Evolutionary conservation across 2,113 vertebrate genomes (phyloP), one percentile per base, ranked within the genome.

Genomic region (Poecilia latipinna): DNA sequence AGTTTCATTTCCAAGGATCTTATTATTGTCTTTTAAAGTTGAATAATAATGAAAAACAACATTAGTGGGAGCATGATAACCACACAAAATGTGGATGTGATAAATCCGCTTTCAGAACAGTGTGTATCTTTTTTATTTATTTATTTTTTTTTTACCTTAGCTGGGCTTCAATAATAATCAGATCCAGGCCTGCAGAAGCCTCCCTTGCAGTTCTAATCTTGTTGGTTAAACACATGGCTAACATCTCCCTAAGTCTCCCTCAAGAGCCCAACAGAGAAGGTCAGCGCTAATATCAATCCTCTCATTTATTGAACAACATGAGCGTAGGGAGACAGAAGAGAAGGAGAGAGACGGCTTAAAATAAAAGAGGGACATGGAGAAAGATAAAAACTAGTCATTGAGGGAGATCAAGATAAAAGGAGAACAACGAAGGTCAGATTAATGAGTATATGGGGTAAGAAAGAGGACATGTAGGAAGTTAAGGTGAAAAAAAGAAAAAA

Each of bases 211-310:
- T 68, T 61, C 75, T 88, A 85, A 91, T 90, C 84, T 80, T 80
- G 83, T 80, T 91, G 82, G 90, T 86, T 91, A 90, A 90, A 89
- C 88, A 90, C 82, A 82, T 67, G 67, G 83, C 75, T 80, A 85
- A 86, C 85, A 89, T 83, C 68, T 71, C 69, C 72, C 74, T 72
- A 70, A 91, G 87, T 79, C 82, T 73, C 87, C 77, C 87, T 83
- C 63, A 13, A 77, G 86, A 79, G 84, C 77, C 74, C 70, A 82
- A 82, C 75, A 85, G 60, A 79, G 90, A 91, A 93, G 91, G 91
- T 93, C 90, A 90, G 68, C 1, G 71, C 81, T 91, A 87, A 91
- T 87, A 82, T 82, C 70, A 72, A 70, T 61, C 68, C 2, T 28
- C 72, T 84, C 44, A 72, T 87, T 87, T 89, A 86, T 89, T 75